Conservation (phyloP, 2,797 vertebrate species). For the Rhabdophis nuchalis region DNA sequence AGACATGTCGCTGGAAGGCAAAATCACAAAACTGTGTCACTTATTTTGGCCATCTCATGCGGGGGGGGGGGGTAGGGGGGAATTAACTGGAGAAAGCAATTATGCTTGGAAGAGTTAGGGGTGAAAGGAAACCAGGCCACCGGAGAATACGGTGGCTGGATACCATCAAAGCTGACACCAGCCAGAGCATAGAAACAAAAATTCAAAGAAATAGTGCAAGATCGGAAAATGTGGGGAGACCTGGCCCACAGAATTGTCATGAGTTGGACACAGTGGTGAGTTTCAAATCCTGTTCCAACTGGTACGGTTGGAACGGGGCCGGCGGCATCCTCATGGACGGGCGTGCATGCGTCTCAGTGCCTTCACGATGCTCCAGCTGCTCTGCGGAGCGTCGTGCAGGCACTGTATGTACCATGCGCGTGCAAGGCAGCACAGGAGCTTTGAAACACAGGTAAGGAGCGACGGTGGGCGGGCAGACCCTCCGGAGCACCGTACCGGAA, state of each 20-base stretch:
- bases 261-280: background rate
- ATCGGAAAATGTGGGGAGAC: background rate
- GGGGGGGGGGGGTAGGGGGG: background rate
- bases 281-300: too few species aligned
- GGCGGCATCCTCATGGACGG: too few species aligned
- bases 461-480: too few species aligned
- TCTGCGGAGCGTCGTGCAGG: too few species aligned
- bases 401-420: too few species aligned
- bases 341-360: too few species aligned
- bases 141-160: background rate
- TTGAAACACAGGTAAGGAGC: too few species aligned
- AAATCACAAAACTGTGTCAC: background rate
- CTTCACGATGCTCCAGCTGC: too few species aligned
- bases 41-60: background rate
- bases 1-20: background rate
- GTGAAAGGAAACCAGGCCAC: background rate
- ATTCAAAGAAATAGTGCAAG: background rate
- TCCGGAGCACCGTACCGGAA: too few species aligned
- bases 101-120: background rate
- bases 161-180: background rate
- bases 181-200: background rate
- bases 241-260: background rate
- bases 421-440: too few species aligned
- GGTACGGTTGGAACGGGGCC: too few species aligned
- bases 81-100: background rate